Conservation (phyloP, 92 coral and sea anemone genomes). For the Palythoa caribaeorum region DNA sequence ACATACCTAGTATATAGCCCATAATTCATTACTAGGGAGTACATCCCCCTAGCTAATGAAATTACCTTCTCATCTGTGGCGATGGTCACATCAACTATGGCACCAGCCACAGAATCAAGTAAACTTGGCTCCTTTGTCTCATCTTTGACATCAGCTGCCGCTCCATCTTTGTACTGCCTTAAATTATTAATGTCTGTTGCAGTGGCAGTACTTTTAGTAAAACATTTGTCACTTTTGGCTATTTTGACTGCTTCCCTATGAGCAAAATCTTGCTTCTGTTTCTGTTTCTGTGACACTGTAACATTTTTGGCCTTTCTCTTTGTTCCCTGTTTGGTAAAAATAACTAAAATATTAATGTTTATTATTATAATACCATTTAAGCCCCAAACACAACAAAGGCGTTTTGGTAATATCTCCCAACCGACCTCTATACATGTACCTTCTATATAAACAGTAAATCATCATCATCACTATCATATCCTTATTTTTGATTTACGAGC, state of each 20-base stretch:
- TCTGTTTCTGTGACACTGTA: background rate
- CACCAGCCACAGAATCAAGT: constrained; percentile 28
- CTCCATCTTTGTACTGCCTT: background rate
- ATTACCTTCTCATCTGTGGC: constrained; percentile 93
- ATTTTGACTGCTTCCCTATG: background rate
- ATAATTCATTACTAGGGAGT: too few species aligned
- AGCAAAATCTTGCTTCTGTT: background rate
- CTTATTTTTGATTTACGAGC: too few species aligned
- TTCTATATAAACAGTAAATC: too few species aligned
- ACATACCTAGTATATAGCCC: too few species aligned
- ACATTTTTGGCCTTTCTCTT: constrained; percentile 5
- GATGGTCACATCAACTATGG: constrained; percentile 78
- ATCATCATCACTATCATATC: too few species aligned
- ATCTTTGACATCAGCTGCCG: background rate
- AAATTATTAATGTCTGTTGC: background rate
- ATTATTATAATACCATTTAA: too few species aligned
- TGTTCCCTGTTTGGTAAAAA: background rate
- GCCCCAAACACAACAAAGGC: too few species aligned
- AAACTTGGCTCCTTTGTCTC: constrained; percentile 25
- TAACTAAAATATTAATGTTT: too few species aligned
- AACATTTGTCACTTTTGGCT: background rate
- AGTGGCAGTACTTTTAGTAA: background rate
- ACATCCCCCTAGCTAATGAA: too few species aligned
- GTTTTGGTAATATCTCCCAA: too few species aligned
- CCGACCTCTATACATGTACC: too few species aligned